These are phyloP conservation scores for Sebastes aleutianus DNA, from an alignment of 2,797 vertebrate genomes.

Conservation along the genomic window DNA sequence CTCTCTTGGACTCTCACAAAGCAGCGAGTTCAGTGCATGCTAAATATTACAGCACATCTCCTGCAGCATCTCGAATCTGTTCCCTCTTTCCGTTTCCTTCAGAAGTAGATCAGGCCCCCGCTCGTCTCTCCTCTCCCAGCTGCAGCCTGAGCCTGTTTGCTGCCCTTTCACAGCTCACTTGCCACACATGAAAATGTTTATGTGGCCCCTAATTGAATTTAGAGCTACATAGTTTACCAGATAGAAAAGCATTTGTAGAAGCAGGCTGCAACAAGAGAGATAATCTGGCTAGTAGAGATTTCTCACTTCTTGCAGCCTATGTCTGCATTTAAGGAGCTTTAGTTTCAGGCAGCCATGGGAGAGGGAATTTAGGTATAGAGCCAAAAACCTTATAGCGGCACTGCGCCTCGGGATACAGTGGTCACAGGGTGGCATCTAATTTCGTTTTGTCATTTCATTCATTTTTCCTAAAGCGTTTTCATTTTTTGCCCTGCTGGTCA, in stretches of 20 bases:
- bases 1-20: constrained; percentile 18
- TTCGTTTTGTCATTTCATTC: constrained; percentile 6
- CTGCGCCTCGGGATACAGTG: background rate
- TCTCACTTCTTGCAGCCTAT: constrained; percentile 5
- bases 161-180: constrained; percentile 70
- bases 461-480: constrained; percentile 11
- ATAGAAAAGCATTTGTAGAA: constrained; percentile 61
- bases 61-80: constrained; percentile 44
- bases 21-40: constrained; percentile 28
- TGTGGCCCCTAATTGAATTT: constrained; percentile 73
- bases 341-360: constrained; percentile 29
- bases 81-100: constrained; percentile 22
- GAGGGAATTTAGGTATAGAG: constrained; percentile 33
- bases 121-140: constrained; percentile 32
- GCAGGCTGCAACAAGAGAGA: constrained; percentile 53
- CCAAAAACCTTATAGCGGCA: background rate
- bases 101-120: constrained; percentile 23
- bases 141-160: constrained; percentile 48
- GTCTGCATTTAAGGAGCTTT: constrained; percentile 54
- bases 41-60: constrained; percentile 55
- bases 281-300: constrained; percentile 60
- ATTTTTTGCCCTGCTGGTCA: background rate
- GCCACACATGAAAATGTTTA: constrained; percentile 71
- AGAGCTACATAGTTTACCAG: constrained; percentile 69
- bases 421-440: constrained; percentile 17